Evolutionary conservation across 2,113 vertebrate genomes (phyloP).

Genomic region (Oenanthe melanoleuca): DNA sequence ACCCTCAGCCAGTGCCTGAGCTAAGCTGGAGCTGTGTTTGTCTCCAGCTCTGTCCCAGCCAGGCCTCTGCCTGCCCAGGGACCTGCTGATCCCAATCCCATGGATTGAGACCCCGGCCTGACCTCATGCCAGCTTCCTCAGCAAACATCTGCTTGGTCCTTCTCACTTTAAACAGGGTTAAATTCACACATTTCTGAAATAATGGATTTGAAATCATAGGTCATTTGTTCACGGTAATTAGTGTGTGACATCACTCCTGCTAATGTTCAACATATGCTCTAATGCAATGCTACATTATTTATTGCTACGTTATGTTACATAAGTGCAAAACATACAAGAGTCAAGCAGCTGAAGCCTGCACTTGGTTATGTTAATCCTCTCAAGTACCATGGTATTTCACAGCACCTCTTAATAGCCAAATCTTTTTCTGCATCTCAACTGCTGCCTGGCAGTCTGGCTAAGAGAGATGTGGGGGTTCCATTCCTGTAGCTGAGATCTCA

Average conservation of each 20-base stretch:
- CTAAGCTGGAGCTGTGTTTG: not conserved
- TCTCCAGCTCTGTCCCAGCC: not conserved
- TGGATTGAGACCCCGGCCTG: not conserved
- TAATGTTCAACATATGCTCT: not conserved
- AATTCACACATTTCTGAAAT: not conserved
- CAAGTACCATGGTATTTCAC: not conserved
- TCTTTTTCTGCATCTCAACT: slow-evolving; percentile 11
- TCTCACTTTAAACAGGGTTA: not conserved
- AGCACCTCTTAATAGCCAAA: slow-evolving; percentile 41
- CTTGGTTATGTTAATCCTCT: slow-evolving; percentile 32
- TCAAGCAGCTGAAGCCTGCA: slow-evolving; percentile 2
- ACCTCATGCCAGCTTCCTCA: rapidly evolving
- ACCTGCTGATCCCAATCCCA: not conserved
- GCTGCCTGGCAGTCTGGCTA: slow-evolving; percentile 37
- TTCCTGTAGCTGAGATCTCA: slow-evolving; percentile 68
- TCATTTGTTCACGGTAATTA: slow-evolving; percentile 11
- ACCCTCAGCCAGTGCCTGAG: not conserved
- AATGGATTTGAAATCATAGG: not conserved
- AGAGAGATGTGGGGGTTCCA: slow-evolving; percentile 55
- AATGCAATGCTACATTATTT: not conserved
- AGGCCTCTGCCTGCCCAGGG: not conserved
- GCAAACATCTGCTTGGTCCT: not conserved
- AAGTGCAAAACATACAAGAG: not conserved
- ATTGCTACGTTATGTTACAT: not conserved
- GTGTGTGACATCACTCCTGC: not conserved